Conservation (phyloP, 2,888 invertebrate genomes). For the Drosophila melanocephala region DNA sequence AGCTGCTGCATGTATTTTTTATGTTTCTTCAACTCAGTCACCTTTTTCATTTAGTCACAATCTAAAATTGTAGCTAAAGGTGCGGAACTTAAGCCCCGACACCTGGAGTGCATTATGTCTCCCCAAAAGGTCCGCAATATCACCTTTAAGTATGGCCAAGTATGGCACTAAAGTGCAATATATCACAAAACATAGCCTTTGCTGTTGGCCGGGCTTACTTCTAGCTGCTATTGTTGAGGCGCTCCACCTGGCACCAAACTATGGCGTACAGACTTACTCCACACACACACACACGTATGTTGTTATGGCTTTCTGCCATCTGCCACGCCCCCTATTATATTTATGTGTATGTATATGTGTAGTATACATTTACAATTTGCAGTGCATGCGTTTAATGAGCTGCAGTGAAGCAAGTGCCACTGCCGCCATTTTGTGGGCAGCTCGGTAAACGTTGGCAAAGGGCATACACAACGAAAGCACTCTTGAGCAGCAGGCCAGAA, state of each 20-base stretch:
- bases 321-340: constrained; percentile 30
- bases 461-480: not conserved
- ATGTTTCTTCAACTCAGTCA: not conserved
- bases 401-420: constrained; percentile 51
- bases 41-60: not conserved
- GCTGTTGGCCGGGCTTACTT: constrained; percentile 3
- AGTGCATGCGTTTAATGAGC: constrained; percentile 75
- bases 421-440: constrained; percentile 67
- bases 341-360: constrained; percentile 2
- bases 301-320: constrained; percentile 10
- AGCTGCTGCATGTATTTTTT: not conserved
- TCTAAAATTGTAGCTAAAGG: not conserved
- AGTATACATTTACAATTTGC: constrained; percentile 30
- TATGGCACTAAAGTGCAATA: constrained; percentile 61
- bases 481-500: constrained; percentile 12
- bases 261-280: constrained; percentile 4
- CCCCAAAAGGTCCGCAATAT: constrained; percentile 1
- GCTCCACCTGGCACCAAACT: constrained; percentile 15
- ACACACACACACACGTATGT: not conserved
- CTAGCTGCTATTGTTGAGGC: constrained; percentile 8
- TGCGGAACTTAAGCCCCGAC: not conserved
- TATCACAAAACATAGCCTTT: constrained; percentile 50
- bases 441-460: constrained; percentile 42
- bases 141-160: constrained; percentile 23
- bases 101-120: not conserved